Percentiles rank a stretch among this genome's conserved stretches.
These are phyloP conservation scores for Folsomia candida DNA, from an alignment of 2,888 invertebrate genomes.

Conservation along the genomic window DNA sequence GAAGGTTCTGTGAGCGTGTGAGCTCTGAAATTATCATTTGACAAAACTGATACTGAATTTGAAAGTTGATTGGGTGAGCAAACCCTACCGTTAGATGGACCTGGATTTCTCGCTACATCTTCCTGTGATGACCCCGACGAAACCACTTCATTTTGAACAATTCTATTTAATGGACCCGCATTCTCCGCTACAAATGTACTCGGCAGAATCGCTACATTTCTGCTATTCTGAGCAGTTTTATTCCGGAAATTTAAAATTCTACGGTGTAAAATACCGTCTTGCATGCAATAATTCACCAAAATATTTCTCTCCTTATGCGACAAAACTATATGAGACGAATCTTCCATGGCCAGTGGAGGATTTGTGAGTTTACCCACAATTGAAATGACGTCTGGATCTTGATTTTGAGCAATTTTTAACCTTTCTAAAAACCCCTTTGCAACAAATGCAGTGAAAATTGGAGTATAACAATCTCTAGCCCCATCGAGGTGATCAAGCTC, in stretches of 20 bases:
- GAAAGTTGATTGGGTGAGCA: background rate
- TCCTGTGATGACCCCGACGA: too few species aligned
- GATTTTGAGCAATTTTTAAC: background rate
- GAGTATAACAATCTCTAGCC: background rate
- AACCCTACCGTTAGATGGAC: background rate
- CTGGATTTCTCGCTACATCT: too few species aligned
- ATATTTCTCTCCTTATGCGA: background rate
- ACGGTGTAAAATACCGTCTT: conserved; percentile 11
- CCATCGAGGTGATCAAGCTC: conserved; percentile 7
- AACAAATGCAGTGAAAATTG: conserved; percentile 8
- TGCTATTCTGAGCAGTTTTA: too few species aligned
- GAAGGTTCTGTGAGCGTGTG: too few species aligned
- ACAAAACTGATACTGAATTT: background rate
- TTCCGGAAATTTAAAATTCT: too few species aligned
- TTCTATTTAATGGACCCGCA: too few species aligned
- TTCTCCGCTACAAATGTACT: too few species aligned
- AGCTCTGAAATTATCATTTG: too few species aligned
- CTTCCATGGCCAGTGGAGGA: background rate
- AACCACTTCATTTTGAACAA: too few species aligned
- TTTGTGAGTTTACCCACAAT: background rate
- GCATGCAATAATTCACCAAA: background rate
- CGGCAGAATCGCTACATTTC: too few species aligned
- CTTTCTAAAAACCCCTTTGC: background rate
- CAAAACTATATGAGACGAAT: background rate
- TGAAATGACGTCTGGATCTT: background rate